Base-by-base conservation (phyloP, 2,797 vertebrate species). In the Okamejei kenojei region DNA sequence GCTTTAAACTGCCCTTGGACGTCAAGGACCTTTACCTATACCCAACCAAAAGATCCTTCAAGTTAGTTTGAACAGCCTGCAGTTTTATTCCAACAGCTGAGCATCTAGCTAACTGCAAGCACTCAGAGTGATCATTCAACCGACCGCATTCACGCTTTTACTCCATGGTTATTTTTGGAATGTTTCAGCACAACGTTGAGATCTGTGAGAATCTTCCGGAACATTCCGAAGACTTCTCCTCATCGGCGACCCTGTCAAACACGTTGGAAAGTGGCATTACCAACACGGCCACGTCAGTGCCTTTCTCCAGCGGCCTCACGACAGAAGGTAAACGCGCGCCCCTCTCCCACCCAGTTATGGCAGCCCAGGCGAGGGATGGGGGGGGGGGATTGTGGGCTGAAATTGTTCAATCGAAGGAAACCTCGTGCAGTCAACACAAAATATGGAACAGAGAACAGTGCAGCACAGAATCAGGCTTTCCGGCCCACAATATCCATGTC, bases 191-290 rank as follows among this genome's bases (percentile, higher is more conserved):
- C 0, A 97, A 97, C 2, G 95, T 96, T 93, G 95, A 94, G 93
- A 97, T 94, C 0, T 99, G 98, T 13, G 97, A 97, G 94, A 97
- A 98, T 94, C 96, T 97, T 93, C 96, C 95, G 77, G 97, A 96
- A 0, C 95, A 95, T 0, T 93, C 94, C 26, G 95, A 81, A 76
- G 97, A 97, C 32, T 95, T 95, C 77, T 96, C 97, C 0, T 94
- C 95, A 7, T 94, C 95, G 92, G 95, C 96, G 0, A 96, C 63
- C 10, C 91, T 94, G 94, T 73, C 94, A 93, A 96, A 95, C 4
- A 94, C 95, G 0, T 95, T 94, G 0, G 94, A 94, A 0, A 95
- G 95, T 0, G 96, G 94, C 5, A 58, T 91, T 79, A 93, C 96
- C 79, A 96, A 29, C 97, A 1, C 86, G 45, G 5, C 96, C 68